phyloP scores from a whole-genome alignment of 2,113 vertebrate genomes.

The Hydrolagus affinis region DNA sequence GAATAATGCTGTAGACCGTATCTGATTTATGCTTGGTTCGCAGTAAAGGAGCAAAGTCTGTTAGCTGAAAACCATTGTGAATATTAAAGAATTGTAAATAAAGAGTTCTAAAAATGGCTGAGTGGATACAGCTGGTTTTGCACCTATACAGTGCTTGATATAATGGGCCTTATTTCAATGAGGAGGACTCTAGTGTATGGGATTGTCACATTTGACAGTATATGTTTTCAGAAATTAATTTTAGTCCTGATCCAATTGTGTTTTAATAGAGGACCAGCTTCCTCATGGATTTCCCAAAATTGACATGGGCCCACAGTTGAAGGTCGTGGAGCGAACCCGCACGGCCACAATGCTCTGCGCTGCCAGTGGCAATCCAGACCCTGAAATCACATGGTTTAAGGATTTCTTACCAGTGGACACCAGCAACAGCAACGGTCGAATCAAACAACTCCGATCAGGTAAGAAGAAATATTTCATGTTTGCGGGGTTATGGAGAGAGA shows the following conservation, averaged over 20 bases:
- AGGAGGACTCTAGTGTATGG: too few species aligned
- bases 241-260: not conserved
- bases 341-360: constrained; percentile 95
- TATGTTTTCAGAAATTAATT: not conserved
- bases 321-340: constrained; percentile 88
- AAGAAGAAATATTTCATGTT: constrained; percentile 46
- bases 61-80: not conserved
- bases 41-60: not conserved
- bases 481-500: too few species aligned
- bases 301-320: constrained; percentile 95
- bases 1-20: not conserved
- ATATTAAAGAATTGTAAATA: not conserved
- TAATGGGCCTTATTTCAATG: not conserved
- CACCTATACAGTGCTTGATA: not conserved
- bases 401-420: constrained; percentile 93
- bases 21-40: not conserved
- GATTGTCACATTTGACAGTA: not conserved
- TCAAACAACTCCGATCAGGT: constrained; percentile 97
- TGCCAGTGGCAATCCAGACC: constrained; percentile 87
- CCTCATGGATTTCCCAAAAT: constrained; percentile 87
- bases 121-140: not conserved
- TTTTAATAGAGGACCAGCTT: constrained; percentile 79
- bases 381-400: constrained; percentile 96
- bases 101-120: not conserved
- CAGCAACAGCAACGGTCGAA: constrained; percentile 74